These are phyloP conservation scores for Saxidomus purpurata DNA, from an alignment of 1,140 invertebrate species.

Conservation along the genomic window DNA sequence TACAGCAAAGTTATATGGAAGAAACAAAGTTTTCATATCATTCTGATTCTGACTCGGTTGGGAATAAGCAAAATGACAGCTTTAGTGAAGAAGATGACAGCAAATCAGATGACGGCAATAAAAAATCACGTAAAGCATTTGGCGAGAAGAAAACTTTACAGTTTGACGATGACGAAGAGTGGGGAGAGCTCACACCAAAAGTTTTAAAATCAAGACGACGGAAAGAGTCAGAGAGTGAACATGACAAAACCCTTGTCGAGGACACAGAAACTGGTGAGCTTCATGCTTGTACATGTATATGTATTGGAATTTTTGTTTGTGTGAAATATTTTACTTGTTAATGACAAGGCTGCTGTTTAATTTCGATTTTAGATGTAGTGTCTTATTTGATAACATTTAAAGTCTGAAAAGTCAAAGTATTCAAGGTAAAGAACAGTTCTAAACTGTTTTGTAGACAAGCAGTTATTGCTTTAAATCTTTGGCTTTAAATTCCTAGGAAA, in stretches of 20 bases:
- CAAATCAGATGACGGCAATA: not conserved
- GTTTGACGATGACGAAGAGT: conserved; percentile 74
- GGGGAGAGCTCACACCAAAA: conserved; percentile 63
- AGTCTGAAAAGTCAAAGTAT: too few species aligned
- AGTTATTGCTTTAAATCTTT: too few species aligned
- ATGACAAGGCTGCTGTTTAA: too few species aligned
- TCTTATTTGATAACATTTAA: too few species aligned
- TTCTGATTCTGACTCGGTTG: conserved; percentile 56
- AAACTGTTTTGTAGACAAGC: too few species aligned
- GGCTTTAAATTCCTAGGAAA: too few species aligned
- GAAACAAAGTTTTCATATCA: conserved; percentile 63
- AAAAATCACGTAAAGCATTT: not conserved
- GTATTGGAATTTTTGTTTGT: too few species aligned
- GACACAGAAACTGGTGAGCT: not conserved
- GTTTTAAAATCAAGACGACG: conserved; percentile 10
- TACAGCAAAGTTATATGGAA: not conserved
- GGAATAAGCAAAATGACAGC: conserved; percentile 56
- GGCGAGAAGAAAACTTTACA: conserved; percentile 49
- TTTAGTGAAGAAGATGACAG: conserved; percentile 46
- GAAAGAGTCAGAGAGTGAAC: conserved; percentile 51
- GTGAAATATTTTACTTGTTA: too few species aligned
- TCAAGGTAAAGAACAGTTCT: too few species aligned
- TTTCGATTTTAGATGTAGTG: too few species aligned
- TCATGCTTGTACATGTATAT: not conserved
- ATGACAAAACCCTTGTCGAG: conserved; percentile 45